Base-by-base conservation (phyloP, 2,113 vertebrate species). In the Cromileptes altivelis region DNA sequence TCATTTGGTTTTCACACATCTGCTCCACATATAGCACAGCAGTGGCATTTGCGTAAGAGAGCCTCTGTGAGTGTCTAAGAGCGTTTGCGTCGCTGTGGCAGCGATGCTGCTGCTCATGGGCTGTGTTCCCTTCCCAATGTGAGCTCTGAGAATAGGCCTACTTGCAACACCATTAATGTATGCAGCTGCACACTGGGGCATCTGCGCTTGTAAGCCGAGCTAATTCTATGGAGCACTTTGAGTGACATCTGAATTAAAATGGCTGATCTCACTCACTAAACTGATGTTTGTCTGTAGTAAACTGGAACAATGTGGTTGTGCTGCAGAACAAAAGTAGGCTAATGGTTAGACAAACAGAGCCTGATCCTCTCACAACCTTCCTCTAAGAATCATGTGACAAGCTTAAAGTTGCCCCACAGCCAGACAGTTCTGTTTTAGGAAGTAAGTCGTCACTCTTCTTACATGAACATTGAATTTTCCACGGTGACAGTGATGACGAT, bases 21-120 rank as follows among this genome's bases (percentile, higher is more conserved):
- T 74, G 84, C 52, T 82, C 89, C 67, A 88, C 73, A 93, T 91
- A 62, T 80, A 87, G 81, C 85, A 78, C 78, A 33, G 65, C 64
- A 37, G 86, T 91, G 92, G 52, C 76, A 87, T 87, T 89, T 93
- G 58, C 78, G 86, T 74, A 86, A 81, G 80, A 68, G 77, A 19
- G 75, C 40, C 18, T 75, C 69, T 68, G 50, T 45, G 65, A 64
- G 58, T 23, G 65, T 81, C 19, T 65, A 47, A 63, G 69, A 67
- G 74, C 30, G 25, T 60, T 61, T n/a, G 57, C 2, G 1, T 72
- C 1, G 2, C 68, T 40, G 49, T 70, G 78, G 58, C 55, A 56
- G 60, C n/a, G 3, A 15, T 71, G 68, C 45, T 73, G 57, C 72
- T 52, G 21, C n/a, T 81, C 75, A 86, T 84, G 68, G 73, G 47